Evolutionary conservation across 2,797 vertebrate genomes (phyloP), one percentile per base, ranked within the genome.

Genomic region (Alfaro cultratus): DNA sequence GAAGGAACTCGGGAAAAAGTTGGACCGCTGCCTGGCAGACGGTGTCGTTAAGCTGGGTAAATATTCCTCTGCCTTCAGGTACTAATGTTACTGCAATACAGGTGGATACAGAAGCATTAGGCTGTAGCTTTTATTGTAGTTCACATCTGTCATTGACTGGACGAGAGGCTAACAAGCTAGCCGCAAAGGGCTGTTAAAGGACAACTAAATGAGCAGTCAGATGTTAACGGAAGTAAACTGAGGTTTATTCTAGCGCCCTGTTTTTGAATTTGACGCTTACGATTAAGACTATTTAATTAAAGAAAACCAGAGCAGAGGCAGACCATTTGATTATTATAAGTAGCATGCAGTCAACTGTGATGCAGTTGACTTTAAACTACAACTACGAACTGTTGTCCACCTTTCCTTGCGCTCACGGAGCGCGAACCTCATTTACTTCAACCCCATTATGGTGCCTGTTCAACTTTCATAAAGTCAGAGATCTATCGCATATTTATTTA

Each of bases 1-100:
- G 83, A 95, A 94, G 80, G 95, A 96, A 84, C 87, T 96, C 74
- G 95, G 95, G 4, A 94, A 94, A 80, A 96, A 96, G 83, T 96
- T 95, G 96, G 95, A 96, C 86, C 91, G 94, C 62, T 96, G 96
- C 85, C 88, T 96, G 62, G 95, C 96, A 72, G 95, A 96, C 77
- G 82, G 92, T 68, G 95, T 93, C 70, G 87, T 96, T 83, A 96
- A 96, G 93, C 23, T 96, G 9, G 96, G 96, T 96, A 95, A 95
- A 87, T 92, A 83, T 80, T 16, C 3, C 10, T 0, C 13, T 53
- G 23, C 34, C 6, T 75, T 36, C 41, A 12, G 1, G 4, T 3
- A 60, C 0, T n/a, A 26, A 36, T 1, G 11, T 21, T 39, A 39
- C 0, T 6, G 13, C 4, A 12, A 68, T 21, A 4, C 73, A 12